Percentiles rank a stretch among this genome's conserved stretches.
Evolutionary conservation across 2,113 vertebrate species (phyloP).

Genomic region (Ancistrus triradiatus): DNA sequence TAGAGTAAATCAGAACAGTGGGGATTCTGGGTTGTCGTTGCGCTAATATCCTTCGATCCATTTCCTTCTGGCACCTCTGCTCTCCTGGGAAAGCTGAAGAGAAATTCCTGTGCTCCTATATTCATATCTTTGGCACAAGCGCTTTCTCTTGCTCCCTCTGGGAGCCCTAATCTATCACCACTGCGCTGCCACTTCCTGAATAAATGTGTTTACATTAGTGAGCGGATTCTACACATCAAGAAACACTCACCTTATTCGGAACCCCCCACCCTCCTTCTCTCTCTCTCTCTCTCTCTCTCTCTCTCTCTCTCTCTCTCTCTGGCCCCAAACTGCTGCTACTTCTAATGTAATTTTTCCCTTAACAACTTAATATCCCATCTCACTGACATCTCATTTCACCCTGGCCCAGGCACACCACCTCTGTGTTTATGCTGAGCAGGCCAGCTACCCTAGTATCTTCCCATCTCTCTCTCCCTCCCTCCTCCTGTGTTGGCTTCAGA

Average conservation of each 20-base stretch:
- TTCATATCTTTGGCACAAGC: slow-evolving; percentile 36
- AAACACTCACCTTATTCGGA: slow-evolving; percentile 34
- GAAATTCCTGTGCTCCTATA: slow-evolving; percentile 49
- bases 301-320: background rate
- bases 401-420: slow-evolving; percentile 17
- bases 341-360: slow-evolving; percentile 47
- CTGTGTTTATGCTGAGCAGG: slow-evolving; percentile 40
- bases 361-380: slow-evolving; percentile 46
- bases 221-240: slow-evolving; percentile 50
- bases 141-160: slow-evolving; percentile 38
- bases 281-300: background rate
- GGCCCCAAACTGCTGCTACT: slow-evolving; percentile 25
- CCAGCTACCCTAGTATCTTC: slow-evolving; percentile 1
- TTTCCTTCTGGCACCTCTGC: slow-evolving; percentile 28
- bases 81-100: slow-evolving; percentile 42
- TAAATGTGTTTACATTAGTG: slow-evolving; percentile 58
- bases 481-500: background rate
- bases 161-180: slow-evolving; percentile 57
- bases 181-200: slow-evolving; percentile 54
- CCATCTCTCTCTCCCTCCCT: slow-evolving; percentile 7
- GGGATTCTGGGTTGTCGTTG: background rate
- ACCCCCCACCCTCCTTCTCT: slow-evolving; percentile 1
- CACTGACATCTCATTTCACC: slow-evolving; percentile 43
- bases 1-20: no score
- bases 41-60: background rate